Percentiles rank a stretch among this genome's conserved stretches.
These are phyloP conservation scores for Macrotrachela quadricornifera DNA, from an alignment of 1,140 invertebrate genomes.

Conservation along the genomic window DNA sequence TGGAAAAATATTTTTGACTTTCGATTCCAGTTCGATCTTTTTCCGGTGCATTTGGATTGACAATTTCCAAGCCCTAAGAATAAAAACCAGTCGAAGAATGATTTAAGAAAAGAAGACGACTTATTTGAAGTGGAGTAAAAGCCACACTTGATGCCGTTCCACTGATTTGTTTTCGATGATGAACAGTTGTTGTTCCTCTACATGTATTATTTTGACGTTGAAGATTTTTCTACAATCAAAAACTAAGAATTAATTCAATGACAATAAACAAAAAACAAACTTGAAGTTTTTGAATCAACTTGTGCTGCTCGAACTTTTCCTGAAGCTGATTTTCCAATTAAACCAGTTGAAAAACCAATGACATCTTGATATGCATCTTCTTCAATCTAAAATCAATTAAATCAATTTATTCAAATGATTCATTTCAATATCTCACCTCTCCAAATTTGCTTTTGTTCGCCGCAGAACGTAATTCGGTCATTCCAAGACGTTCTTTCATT, in stretches of 20 bases:
- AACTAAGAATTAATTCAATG: too few relatives aligned
- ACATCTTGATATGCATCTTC: slow-evolving; percentile 99
- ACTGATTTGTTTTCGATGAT: slow-evolving; percentile 78
- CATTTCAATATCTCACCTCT: too few relatives aligned
- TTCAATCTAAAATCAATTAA: too few relatives aligned
- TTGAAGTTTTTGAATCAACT: slow-evolving; percentile 93
- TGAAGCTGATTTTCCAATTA: slow-evolving; percentile 72
- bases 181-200: slow-evolving; percentile 79
- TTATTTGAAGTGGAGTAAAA: slow-evolving; percentile 79
- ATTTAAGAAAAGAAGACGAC: too few relatives aligned
- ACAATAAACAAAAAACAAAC: too few relatives aligned
- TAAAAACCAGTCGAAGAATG: too few relatives aligned
- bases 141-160: slow-evolving; percentile 91
- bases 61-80: slow-evolving; percentile 88
- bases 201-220: slow-evolving; percentile 76
- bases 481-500: slow-evolving; percentile 93
- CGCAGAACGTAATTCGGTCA: slow-evolving; percentile 89
- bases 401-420: too few relatives aligned
- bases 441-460: slow-evolving; percentile 95
- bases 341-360: slow-evolving; percentile 81
- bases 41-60: slow-evolving; percentile 44
- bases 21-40: slow-evolving; percentile 71
- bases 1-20: slow-evolving; percentile 81
- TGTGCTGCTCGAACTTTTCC: slow-evolving; percentile 73
- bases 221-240: too few relatives aligned